Conservation (phyloP, 1,140 invertebrate genomes). For the Tetramorium simillimum region DNA sequence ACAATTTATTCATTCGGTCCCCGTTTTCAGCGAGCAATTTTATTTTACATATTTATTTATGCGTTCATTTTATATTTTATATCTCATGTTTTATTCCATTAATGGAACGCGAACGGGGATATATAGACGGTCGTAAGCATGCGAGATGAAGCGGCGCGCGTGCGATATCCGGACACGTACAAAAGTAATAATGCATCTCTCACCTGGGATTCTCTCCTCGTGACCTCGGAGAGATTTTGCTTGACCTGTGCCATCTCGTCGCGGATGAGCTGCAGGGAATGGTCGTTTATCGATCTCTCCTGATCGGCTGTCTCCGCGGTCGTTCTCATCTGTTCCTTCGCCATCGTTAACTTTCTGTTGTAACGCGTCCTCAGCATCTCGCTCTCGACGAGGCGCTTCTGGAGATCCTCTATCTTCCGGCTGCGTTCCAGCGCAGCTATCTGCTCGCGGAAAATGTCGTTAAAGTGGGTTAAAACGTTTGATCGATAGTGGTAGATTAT, state of each 20-base stretch:
- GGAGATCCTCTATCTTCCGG: conserved; percentile 93
- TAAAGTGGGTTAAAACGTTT: conserved; percentile 20
- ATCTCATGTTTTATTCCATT: background rate
- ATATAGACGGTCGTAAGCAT: background rate
- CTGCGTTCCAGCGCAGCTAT: conserved; percentile 93
- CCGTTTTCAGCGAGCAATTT: background rate
- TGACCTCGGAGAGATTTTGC: conserved; percentile 89
- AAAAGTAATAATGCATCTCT: background rate
- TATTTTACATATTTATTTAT: background rate
- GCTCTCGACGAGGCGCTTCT: conserved; percentile 90
- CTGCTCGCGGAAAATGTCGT: conserved; percentile 81
- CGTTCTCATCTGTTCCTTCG: conserved; percentile 90
- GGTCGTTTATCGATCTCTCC: conserved; percentile 89
- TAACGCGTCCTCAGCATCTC: conserved; percentile 90
- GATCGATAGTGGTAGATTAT: conserved; percentile 25
- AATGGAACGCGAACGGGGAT: background rate
- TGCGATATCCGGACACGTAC: background rate
- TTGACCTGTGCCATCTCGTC: conserved; percentile 91
- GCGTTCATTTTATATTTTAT: background rate
- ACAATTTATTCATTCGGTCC: conserved; percentile 25
- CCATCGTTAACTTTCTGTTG: conserved; percentile 89
- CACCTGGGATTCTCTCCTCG: conserved; percentile 90
- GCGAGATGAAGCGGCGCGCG: background rate
- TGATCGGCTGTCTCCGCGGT: conserved; percentile 89
- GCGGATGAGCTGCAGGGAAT: conserved; percentile 88